phyloP scores from a whole-genome alignment of 2,888 invertebrate species.

The Metellina segmentata region DNA sequence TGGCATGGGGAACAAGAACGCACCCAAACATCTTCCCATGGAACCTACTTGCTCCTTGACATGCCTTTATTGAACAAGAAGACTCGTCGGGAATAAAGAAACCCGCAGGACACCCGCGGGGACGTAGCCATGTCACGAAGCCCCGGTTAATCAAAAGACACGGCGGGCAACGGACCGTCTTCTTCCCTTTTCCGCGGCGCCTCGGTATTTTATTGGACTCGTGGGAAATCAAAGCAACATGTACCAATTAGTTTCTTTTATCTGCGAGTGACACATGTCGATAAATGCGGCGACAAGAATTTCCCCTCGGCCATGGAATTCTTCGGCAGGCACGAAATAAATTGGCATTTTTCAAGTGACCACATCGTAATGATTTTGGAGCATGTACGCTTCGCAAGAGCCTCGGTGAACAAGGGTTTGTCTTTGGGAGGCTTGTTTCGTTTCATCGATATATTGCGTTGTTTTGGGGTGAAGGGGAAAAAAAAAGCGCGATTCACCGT shows the following conservation, averaged over 20 bases:
- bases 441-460: too few relatives aligned
- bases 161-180: neutral
- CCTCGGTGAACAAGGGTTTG: too few relatives aligned
- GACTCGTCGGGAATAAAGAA: slow-evolving; percentile 1
- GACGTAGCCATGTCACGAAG: slow-evolving; percentile 16
- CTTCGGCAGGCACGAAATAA: neutral
- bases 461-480: too few relatives aligned
- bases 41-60: slow-evolving; percentile 14
- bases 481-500: too few relatives aligned
- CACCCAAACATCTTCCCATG: neutral
- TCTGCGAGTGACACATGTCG: slow-evolving; percentile 44
- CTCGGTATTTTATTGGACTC: slow-evolving; percentile 45
- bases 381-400: too few relatives aligned
- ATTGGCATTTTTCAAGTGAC: too few relatives aligned
- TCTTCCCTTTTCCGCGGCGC: neutral
- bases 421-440: too few relatives aligned
- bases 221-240: slow-evolving; percentile 61
- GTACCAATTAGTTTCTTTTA: slow-evolving; percentile 61
- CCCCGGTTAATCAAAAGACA: slow-evolving; percentile 55
- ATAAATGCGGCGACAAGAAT: slow-evolving; percentile 30
- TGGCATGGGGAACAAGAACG: neutral
- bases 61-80: slow-evolving; percentile 21
- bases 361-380: too few relatives aligned
- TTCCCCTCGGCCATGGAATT: slow-evolving; percentile 15
- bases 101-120: neutral